A percentile compares a stretch with the other conserved stretches of the same genome.
phyloP scores from a whole-genome alignment of 2,797 vertebrate genomes.

The Pangasius djambal region DNA sequence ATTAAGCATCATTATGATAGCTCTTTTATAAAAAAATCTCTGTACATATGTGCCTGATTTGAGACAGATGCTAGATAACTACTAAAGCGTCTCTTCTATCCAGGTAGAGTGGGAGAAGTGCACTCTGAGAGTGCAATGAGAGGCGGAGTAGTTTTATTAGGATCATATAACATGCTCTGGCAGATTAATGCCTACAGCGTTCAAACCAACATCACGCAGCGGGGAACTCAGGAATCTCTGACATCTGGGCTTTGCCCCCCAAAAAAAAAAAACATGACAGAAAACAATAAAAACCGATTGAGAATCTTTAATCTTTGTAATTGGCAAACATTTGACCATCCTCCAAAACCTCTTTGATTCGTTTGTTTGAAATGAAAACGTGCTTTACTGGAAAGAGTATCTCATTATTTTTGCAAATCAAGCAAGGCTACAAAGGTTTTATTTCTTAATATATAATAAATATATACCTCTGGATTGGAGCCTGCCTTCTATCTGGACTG shows the following conservation, averaged over 20 bases:
- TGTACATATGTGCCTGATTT: neutral
- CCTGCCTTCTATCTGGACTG: neutral
- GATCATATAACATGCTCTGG: slow-evolving; percentile 23
- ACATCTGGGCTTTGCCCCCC: neutral
- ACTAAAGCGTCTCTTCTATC: neutral
- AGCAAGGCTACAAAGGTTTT: neutral
- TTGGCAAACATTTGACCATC: neutral
- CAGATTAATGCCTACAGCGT: slow-evolving; percentile 17
- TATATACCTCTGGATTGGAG: neutral
- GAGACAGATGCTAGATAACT: neutral
- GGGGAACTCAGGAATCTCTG: slow-evolving; percentile 7
- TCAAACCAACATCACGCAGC: neutral
- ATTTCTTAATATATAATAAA: neutral
- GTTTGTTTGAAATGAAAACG: neutral
- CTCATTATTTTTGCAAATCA: neutral
- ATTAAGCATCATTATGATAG: neutral
- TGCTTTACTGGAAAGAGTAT: neutral
- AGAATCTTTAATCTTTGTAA: neutral
- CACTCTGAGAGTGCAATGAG: slow-evolving; percentile 20
- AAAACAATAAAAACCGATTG: neutral
- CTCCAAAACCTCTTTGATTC: too few species aligned
- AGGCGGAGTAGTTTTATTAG: slow-evolving; percentile 31
- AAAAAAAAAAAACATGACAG: neutral
- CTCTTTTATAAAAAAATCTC: neutral
- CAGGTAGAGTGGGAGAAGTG: slow-evolving; percentile 16